Evolutionary conservation across 2,888 invertebrate genomes (phyloP).

Genomic region (Trissoscelio sp.): DNA sequence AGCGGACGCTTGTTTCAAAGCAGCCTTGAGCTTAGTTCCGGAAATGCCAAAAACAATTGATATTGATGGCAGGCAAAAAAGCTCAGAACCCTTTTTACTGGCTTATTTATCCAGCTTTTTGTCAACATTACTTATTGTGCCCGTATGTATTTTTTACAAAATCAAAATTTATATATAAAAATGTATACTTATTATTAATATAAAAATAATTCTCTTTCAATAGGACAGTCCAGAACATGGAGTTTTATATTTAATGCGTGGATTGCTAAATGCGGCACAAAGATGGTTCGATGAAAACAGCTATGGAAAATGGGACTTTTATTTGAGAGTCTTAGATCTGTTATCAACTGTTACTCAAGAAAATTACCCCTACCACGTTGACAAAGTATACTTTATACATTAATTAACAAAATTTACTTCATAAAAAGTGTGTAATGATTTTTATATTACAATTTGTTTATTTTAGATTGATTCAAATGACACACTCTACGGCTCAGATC

Average conservation of each 20-base stretch:
- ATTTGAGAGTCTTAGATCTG: conserved; percentile 91
- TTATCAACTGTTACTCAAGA: conserved; percentile 92
- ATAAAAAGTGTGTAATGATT: too few relatives aligned
- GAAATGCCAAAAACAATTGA: conserved; percentile 90
- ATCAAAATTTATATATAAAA: too few relatives aligned
- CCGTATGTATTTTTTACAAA: conserved; percentile 84
- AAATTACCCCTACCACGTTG: conserved; percentile 93
- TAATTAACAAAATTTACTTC: too few relatives aligned
- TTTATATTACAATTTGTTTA: conserved; percentile 39
- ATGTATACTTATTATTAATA: too few relatives aligned
- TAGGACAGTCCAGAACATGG: conserved; percentile 96
- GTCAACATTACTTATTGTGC: conserved; percentile 92
- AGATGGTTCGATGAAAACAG: conserved; percentile 89
- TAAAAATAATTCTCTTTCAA: conserved; percentile 11
- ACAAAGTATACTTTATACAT: conserved; percentile 85
- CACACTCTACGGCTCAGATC: conserved; percentile 94
- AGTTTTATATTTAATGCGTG: conserved; percentile 91
- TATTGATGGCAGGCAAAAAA: conserved; percentile 89
- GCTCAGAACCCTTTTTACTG: conserved; percentile 89
- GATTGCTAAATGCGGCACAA: conserved; percentile 92
- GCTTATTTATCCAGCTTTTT: conserved; percentile 91
- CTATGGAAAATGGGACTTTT: conserved; percentile 87
- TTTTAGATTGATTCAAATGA: conserved; percentile 95
- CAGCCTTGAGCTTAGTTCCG: conserved; percentile 91
- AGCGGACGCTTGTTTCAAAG: conserved; percentile 98